Evolutionary conservation across 2,113 vertebrate species (phyloP), one percentile per base, ranked within the genome.

Genomic region (Chloroceryle aenea): DNA sequence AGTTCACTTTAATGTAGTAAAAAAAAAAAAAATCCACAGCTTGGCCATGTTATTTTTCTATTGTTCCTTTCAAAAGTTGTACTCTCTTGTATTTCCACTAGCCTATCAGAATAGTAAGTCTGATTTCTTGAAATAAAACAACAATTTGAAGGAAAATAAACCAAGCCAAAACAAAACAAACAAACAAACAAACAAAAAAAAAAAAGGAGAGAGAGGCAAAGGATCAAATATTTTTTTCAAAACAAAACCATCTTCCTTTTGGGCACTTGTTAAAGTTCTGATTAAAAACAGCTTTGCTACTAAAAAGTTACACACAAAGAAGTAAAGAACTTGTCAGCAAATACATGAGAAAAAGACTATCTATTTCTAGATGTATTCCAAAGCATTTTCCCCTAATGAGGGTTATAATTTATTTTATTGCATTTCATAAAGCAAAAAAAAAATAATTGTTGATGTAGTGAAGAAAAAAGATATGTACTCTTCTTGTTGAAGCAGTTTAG

Each of bases 1-100:
- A 93, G 92, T 96, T 96, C 95, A 96, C 97, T 97, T 98, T 97
- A 97, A 97, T 95, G 96, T 96, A 93, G 85, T 95, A 68, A 89
- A 91, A 97, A 85, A 97, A 87, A 76, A 34, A 40, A 29, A 23
- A 12, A 9, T 15, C 45, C 93, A 68, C 61, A 90, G 86, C 62
- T 58, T 22, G 56, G 87, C 14, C n/a, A 80, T 11, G 22, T 77
- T 92, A 73, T 89, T 94, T 93, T 96, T 69, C 75, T 71, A 72
- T 82, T 94, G 42, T 96, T 95, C 66, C 81, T 93, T 55, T 4
- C 16, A 75, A 72, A 97, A 97, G 75, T 95, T 96, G 38, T 9
- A 74, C 58, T 26, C 27, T 64, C 43, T 74, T 26, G 30, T 36
- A 62, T 62, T 91, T 94, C 68, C 38, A 38, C 27, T 74, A 93